Percentiles rank a stretch among this genome's conserved stretches.
phyloP scores from a whole-genome alignment of 2,797 vertebrate species.

The Buceros bicornis region DNA sequence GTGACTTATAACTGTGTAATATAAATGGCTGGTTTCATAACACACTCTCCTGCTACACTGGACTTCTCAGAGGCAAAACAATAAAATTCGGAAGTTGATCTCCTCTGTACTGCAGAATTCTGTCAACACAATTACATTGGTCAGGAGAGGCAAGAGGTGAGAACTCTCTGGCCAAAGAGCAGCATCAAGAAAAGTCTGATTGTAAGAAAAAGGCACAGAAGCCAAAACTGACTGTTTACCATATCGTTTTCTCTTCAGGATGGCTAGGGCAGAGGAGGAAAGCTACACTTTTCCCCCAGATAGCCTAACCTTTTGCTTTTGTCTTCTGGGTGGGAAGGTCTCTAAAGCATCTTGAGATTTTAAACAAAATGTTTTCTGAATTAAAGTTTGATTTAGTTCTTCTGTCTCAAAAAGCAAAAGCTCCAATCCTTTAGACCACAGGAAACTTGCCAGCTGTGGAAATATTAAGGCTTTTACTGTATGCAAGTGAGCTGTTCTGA shows the following conservation, averaged over 20 bases:
- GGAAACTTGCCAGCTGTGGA: conserved; percentile 45
- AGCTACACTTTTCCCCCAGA: neutral
- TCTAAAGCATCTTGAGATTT: neutral
- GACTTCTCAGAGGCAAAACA: conserved; percentile 15
- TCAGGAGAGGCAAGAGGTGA: conserved; percentile 38
- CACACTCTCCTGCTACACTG: conserved; percentile 14
- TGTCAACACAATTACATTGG: conserved; percentile 31
- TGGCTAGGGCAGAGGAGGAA: neutral
- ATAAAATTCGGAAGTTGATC: conserved; percentile 25
- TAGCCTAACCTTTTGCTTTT: neutral
- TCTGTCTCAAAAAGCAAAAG: neutral
- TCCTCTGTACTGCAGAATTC: neutral
- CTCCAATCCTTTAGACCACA: neutral
- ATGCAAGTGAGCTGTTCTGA: conserved; percentile 9
- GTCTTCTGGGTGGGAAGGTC: neutral
- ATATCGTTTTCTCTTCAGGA: neutral
- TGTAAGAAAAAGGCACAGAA: neutral
- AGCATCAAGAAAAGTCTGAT: neutral
- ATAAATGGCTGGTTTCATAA: conserved; percentile 29
- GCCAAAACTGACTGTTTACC: neutral
- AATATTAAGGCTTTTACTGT: conserved; percentile 40
- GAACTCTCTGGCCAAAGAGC: neutral
- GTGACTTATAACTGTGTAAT: neutral
- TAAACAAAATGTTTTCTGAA: conserved; percentile 26
- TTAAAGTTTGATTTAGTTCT: neutral